phyloP scores from a whole-genome alignment of 2,888 invertebrate genomes.

The Eledone cirrhosa region DNA sequence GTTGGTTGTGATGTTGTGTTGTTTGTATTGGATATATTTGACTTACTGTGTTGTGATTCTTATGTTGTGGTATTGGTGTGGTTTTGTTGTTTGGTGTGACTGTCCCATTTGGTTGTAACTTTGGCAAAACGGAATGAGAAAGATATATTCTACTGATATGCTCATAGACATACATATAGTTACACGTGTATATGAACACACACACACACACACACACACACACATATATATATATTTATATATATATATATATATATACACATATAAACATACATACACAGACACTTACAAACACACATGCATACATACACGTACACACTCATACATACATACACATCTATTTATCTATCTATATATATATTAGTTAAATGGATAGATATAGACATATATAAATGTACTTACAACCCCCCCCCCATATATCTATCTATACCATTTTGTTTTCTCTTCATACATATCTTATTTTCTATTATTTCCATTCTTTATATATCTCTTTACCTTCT shows the following conservation, averaged over 20 bases:
- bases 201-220: background rate
- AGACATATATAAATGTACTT: background rate
- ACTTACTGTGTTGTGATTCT: too few species aligned
- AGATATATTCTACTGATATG: too few species aligned
- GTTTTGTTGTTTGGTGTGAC: too few species aligned
- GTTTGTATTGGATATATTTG: too few species aligned
- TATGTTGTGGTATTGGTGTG: too few species aligned
- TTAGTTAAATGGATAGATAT: background rate
- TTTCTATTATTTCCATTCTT: background rate
- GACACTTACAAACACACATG: too few species aligned
- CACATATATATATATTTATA: slow-evolving; percentile 16
- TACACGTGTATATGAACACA: background rate
- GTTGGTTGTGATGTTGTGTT: too few species aligned
- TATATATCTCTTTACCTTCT: background rate
- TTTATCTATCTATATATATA: background rate
- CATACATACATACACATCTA: background rate
- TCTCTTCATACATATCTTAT: background rate
- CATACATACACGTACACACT: background rate
- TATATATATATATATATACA: background rate
- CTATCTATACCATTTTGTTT: background rate
- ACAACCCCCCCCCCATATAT: background rate
- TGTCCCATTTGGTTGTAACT: too few species aligned
- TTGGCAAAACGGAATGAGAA: too few species aligned
- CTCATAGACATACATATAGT: too few species aligned
- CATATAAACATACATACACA: too few species aligned